phyloP scores from a whole-genome alignment of 2,888 invertebrate species.

The Pemphredon lugubris region DNA sequence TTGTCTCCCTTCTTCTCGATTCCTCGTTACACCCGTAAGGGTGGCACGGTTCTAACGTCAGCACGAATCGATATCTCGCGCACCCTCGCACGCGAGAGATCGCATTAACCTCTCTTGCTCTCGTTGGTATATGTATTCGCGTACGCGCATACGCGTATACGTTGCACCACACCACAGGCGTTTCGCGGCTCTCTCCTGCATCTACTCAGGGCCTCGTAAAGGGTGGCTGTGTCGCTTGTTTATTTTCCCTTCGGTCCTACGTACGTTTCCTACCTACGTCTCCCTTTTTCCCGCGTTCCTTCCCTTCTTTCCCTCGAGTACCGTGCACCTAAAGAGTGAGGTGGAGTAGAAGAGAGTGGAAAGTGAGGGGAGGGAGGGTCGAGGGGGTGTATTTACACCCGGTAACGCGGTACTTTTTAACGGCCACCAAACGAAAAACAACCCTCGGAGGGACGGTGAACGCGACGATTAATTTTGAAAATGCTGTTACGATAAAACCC shows the following conservation, averaged over 20 bases:
- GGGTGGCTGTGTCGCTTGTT: slow-evolving; percentile 26
- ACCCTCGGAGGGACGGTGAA: not conserved
- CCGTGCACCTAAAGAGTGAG: slow-evolving; percentile 4
- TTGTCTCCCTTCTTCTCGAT: slow-evolving; percentile 11
- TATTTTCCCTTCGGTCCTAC: slow-evolving; percentile 11
- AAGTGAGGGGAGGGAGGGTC: slow-evolving; percentile 8
- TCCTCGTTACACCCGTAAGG: slow-evolving; percentile 42
- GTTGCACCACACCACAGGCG: slow-evolving; percentile 11
- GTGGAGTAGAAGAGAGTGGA: slow-evolving; percentile 11
- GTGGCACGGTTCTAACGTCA: slow-evolving; percentile 50
- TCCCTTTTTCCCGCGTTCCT: not conserved
- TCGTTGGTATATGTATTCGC: not conserved
- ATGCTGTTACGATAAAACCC: slow-evolving; percentile 31
- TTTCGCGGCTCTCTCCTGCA: slow-evolving; percentile 18
- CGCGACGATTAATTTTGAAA: slow-evolving; percentile 34
- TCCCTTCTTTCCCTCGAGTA: slow-evolving; percentile 8
- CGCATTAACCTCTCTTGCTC: slow-evolving; percentile 63
- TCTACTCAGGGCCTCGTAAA: slow-evolving; percentile 21
- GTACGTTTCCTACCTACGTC: not conserved
- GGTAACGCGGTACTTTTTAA: slow-evolving; percentile 8
- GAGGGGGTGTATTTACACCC: slow-evolving; percentile 31
- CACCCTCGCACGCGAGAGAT: slow-evolving; percentile 54
- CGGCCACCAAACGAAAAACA: not conserved
- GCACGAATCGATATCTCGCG: slow-evolving; percentile 63
- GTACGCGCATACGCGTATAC: not conserved